Evolutionary conservation across 1,140 invertebrate genomes (phyloP).

Genomic region (Notospermus geniculatus): DNA sequence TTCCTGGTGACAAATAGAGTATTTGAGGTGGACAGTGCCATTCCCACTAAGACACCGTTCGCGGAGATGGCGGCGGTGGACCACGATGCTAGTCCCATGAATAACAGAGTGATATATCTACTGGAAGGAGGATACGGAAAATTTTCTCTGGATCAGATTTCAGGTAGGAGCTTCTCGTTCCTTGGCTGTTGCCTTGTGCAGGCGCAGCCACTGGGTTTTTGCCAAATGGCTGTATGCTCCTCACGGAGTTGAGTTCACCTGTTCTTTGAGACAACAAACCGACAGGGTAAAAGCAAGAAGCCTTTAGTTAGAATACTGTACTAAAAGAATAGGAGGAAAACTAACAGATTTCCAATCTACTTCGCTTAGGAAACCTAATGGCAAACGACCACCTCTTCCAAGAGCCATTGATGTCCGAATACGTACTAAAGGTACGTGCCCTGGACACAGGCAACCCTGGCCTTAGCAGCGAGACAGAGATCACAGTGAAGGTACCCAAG

Average conservation of each 20-base stretch:
- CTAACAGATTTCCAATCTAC: too few relatives aligned
- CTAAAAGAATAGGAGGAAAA: too few relatives aligned
- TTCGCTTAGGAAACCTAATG: slow-evolving; percentile 4
- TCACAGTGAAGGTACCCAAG: slow-evolving; percentile 10
- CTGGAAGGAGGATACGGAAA: slow-evolving; percentile 12
- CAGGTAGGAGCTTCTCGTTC: slow-evolving; percentile 5
- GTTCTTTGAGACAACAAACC: too few relatives aligned
- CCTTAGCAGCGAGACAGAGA: neutral
- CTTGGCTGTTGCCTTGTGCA: neutral
- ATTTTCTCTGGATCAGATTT: slow-evolving; percentile 10
- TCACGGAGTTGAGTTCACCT: too few relatives aligned
- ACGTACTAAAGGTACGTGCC: slow-evolving; percentile 9
- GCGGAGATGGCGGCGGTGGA: slow-evolving; percentile 3
- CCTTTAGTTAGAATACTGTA: too few relatives aligned
- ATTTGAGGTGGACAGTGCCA: neutral
- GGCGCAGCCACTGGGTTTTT: too few relatives aligned
- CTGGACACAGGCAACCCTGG: slow-evolving; percentile 13
- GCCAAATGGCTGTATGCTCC: too few relatives aligned
- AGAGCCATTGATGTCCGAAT: slow-evolving; percentile 6
- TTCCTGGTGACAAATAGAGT: neutral
- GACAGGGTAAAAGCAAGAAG: too few relatives aligned
- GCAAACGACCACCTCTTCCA: neutral
- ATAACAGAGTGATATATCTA: slow-evolving; percentile 10
- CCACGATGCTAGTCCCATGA: slow-evolving; percentile 5
- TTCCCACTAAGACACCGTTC: neutral